phyloP scores from a whole-genome alignment of 92 coral and sea anemone species.

The Blastomussa wellsi region DNA sequence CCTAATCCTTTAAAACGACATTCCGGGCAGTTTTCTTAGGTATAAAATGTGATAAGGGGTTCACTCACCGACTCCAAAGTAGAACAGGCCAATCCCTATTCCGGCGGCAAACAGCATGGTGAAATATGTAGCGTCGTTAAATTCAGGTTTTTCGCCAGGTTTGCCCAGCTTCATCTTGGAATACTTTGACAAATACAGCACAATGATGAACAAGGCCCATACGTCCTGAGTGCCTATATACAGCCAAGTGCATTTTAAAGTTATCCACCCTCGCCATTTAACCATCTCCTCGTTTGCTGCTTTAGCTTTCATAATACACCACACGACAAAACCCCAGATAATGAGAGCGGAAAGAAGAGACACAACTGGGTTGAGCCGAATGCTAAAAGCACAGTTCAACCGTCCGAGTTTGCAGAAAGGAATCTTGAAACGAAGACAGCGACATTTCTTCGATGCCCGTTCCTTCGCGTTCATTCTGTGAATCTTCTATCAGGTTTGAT shows the following conservation, averaged over 20 bases:
- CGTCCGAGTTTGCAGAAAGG: constrained; percentile 17
- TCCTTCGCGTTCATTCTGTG: constrained; percentile 9
- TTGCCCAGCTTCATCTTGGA: constrained; percentile 78
- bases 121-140: constrained; percentile 80
- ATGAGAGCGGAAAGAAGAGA: constrained; percentile 70
- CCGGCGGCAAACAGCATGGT: constrained; percentile 95
- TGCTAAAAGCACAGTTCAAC: neutral
- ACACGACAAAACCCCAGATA: constrained; percentile 81
- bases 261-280: constrained; percentile 72
- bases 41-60: neutral
- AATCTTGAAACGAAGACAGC: constrained; percentile 39
- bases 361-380: constrained; percentile 78
- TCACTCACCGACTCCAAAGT: constrained; percentile 74
- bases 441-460: constrained; percentile 29
- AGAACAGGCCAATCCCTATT: constrained; percentile 84
- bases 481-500: neutral
- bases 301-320: constrained; percentile 67
- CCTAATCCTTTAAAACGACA: neutral
- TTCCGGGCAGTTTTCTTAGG: too few species aligned
- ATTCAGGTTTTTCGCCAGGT: constrained; percentile 88
- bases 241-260: constrained; percentile 82
- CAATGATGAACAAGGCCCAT: constrained; percentile 82
- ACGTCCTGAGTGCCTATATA: constrained; percentile 83
- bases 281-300: constrained; percentile 64
- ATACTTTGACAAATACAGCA: constrained; percentile 84